phyloP scores from a whole-genome alignment of 2,888 invertebrate species.

The Thecocarcelia acutangulata region DNA sequence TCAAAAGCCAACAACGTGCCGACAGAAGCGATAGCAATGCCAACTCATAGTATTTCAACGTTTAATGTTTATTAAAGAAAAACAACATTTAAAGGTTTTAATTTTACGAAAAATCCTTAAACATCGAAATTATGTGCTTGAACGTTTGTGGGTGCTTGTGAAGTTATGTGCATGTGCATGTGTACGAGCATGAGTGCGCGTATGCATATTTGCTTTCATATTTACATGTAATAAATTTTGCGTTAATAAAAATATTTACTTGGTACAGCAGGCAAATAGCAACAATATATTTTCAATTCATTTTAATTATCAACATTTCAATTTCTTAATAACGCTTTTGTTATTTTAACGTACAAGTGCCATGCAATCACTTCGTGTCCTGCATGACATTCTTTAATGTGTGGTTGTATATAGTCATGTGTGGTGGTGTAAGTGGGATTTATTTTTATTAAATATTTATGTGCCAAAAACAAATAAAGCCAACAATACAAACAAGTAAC shows the following conservation, averaged over 20 bases:
- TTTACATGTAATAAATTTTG: conserved; percentile 56
- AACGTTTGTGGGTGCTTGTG: neutral
- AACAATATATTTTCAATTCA: conserved; percentile 30
- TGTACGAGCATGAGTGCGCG: neutral
- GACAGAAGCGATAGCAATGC: no score
- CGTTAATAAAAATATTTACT: conserved; percentile 53
- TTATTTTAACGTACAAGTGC: conserved; percentile 1
- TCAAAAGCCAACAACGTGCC: no score
- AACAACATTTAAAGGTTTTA: no score
- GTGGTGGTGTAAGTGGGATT: neutral
- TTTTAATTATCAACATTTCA: conserved; percentile 15
- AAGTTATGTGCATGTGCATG: neutral
- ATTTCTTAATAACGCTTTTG: conserved; percentile 12
- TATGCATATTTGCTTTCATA: neutral
- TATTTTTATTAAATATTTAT: conserved; percentile 47
- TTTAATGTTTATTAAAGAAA: no score
- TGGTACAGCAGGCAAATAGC: conserved; percentile 10
- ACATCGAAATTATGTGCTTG: no score
- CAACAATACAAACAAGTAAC: neutral
- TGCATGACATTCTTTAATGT: neutral
- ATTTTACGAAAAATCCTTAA: no score
- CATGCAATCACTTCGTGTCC: conserved; percentile 12
- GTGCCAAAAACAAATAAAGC: conserved; percentile 6
- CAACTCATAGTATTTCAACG: no score
- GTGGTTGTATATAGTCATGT: neutral